phyloP scores from a whole-genome alignment of 2,113 vertebrate genomes.

The Perca schrenkii region DNA sequence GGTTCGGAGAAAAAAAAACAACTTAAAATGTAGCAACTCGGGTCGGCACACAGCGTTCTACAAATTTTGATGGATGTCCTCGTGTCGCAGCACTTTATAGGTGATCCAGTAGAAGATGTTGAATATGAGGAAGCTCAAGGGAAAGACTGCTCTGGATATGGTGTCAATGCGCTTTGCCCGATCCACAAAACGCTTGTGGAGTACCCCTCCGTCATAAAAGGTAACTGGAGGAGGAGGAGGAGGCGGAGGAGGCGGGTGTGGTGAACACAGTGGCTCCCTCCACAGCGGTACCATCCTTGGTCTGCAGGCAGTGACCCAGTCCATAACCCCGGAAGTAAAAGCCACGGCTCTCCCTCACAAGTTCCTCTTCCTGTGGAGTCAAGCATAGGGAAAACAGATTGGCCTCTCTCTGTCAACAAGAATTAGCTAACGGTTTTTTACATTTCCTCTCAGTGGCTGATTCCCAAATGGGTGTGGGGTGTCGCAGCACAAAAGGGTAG shows the following conservation, averaged over 20 bases:
- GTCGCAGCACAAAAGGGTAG: slow-evolving; percentile 25
- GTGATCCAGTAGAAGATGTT: slow-evolving; percentile 96
- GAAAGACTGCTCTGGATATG: slow-evolving; percentile 92
- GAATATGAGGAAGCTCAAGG: slow-evolving; percentile 94
- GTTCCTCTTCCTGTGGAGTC: slow-evolving; percentile 86
- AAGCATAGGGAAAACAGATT: slow-evolving; percentile 66
- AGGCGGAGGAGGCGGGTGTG: slow-evolving; percentile 47
- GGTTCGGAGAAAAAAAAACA: slow-evolving; percentile 57
- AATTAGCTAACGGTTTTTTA: slow-evolving; percentile 42
- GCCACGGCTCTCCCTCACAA: slow-evolving; percentile 86
- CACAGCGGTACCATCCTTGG: slow-evolving; percentile 80
- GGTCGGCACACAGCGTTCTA: slow-evolving; percentile 55
- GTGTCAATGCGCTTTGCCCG: slow-evolving; percentile 94
- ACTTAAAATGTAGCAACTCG: slow-evolving; percentile 39
- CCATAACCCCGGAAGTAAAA: slow-evolving; percentile 91
- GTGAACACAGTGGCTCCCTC: slow-evolving; percentile 82
- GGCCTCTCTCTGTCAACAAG: slow-evolving; percentile 44
- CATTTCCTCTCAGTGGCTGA: slow-evolving; percentile 21
- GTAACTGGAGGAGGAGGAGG: slow-evolving; percentile 63
- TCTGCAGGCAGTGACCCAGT: slow-evolving; percentile 89
- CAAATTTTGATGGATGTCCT: slow-evolving; percentile 89
- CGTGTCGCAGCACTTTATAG: slow-evolving; percentile 93
- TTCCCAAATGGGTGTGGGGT: slow-evolving; percentile 1
- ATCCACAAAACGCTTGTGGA: slow-evolving; percentile 87
- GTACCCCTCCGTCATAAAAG: slow-evolving; percentile 80